A percentile compares a stretch with the other conserved stretches of the same genome.
Evolutionary conservation across 2,888 invertebrate species (phyloP).

Genomic region (Schrankia costaestrigalis): DNA sequence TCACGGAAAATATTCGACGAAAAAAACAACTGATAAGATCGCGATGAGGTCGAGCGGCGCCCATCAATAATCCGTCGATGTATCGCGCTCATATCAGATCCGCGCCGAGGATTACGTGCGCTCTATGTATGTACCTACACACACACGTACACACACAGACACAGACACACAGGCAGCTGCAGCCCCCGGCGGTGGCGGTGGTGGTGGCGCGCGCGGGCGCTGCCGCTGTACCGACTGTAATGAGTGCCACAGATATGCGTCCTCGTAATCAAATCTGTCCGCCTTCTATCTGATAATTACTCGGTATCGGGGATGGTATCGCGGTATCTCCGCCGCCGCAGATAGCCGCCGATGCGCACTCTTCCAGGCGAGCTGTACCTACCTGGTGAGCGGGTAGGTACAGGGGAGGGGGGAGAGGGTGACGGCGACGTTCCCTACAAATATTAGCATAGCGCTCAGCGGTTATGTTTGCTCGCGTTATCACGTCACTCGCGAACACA

Average conservation of each 20-base stretch:
- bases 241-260: slow-evolving; percentile 46
- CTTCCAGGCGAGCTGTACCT: slow-evolving; percentile 15
- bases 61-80: slow-evolving; percentile 68
- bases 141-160: slow-evolving; percentile 5
- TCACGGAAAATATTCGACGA: slow-evolving; percentile 71
- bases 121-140: slow-evolving; percentile 1
- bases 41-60: slow-evolving; percentile 66
- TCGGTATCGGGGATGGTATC: slow-evolving; percentile 69
- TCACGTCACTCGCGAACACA: slow-evolving; percentile 55
- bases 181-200: slow-evolving; percentile 6
- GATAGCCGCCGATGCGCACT: slow-evolving; percentile 38
- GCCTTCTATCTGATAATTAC: slow-evolving; percentile 74
- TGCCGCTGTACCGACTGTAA: slow-evolving; percentile 47
- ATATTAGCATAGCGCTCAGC: slow-evolving; percentile 58
- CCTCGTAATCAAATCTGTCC: slow-evolving; percentile 72
- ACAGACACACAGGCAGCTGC: neutral
- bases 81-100: slow-evolving; percentile 42
- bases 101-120: slow-evolving; percentile 34
- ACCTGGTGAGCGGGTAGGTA: no score
- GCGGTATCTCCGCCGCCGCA: slow-evolving; percentile 53
- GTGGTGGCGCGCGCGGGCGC: slow-evolving; percentile 12
- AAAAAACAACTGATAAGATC: slow-evolving; percentile 76
- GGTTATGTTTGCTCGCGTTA: slow-evolving; percentile 63
- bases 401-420: slow-evolving; percentile 12
- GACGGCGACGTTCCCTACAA: slow-evolving; percentile 52